Percentiles rank a stretch among this genome's conserved stretches.
These are phyloP conservation scores for Aulostomus chinensis DNA, from an alignment of 2,797 vertebrate species.

Conservation along the genomic window DNA sequence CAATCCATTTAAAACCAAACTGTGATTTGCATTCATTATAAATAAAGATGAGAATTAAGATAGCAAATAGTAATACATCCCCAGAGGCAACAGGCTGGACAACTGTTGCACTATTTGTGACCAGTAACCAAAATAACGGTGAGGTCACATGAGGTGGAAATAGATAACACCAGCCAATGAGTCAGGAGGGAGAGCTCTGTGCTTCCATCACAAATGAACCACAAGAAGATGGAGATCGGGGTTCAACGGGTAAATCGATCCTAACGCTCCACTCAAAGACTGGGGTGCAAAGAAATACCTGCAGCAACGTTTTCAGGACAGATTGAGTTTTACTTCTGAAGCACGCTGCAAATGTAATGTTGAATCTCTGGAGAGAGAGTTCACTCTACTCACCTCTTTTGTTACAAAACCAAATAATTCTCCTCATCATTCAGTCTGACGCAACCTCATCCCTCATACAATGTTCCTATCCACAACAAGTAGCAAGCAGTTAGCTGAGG, in stretches of 20 bases:
- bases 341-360: too few relatives aligned
- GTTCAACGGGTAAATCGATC: slow-evolving; percentile 5
- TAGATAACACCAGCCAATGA: slow-evolving; percentile 39
- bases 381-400: too few relatives aligned
- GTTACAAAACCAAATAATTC: too few relatives aligned
- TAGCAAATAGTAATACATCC: slow-evolving; percentile 37
- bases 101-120: slow-evolving; percentile 76
- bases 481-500: too few relatives aligned
- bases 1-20: background rate
- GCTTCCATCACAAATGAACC: slow-evolving; percentile 12
- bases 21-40: background rate
- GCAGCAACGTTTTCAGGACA: too few relatives aligned
- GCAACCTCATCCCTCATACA: too few relatives aligned
- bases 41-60: slow-evolving; percentile 19
- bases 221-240: slow-evolving; percentile 8
- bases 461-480: too few relatives aligned
- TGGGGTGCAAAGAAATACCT: too few relatives aligned
- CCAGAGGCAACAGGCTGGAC: slow-evolving; percentile 37
- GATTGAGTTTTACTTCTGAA: too few relatives aligned
- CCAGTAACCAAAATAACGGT: slow-evolving; percentile 68
- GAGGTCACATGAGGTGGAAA: slow-evolving; percentile 42
- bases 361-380: too few relatives aligned
- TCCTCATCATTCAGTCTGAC: too few relatives aligned
- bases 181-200: background rate
- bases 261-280: too few relatives aligned